Evolutionary conservation across 2,797 vertebrate species (phyloP), one percentile per base, ranked within the genome.

Genomic region (Catostomus latipinnis): DNA sequence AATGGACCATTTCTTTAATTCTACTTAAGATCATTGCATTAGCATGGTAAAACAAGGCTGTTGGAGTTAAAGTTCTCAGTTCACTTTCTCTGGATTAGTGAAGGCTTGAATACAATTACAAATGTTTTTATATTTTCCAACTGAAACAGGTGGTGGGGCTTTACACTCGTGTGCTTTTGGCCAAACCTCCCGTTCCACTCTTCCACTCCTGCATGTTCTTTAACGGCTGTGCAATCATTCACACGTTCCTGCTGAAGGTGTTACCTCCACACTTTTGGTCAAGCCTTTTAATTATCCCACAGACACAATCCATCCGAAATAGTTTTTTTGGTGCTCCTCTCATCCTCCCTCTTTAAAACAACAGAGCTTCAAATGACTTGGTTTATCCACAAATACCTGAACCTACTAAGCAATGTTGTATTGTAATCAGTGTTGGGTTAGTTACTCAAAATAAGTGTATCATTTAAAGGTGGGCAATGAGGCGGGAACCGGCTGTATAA

Each of bases 231-330:
- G 74, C 70, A 83, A 72, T 90, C 84, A 70, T 88, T 86, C 89
- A 85, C 76, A 63, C 68, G 81, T 89, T 85, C 81, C 80, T 86
- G 89, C 79, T 88, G 82, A 93, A 93, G 90, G 87, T 89, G 78
- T 83, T 84, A 87, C 88, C 87, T 90, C 85, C 82, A 76, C 57
- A 82, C 43, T 9, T 57, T 14, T 56, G 34, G 62, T 57, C 2
- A 66, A 66, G 34, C 8, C 81, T 79, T 87, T 85, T 88, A 82
- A 86, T 82, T 85, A 83, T 79, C 70, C 62, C 62, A 70, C 82
- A 22, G 73, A 82, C 78, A 66, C 67, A 60, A 73, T 86, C 57
- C 2, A 43, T 52, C 43, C 11, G 11, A 16, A 10, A 81, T 86
- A 91, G 89, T 89, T 92, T 6, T 63, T 16, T 71, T 46, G 13